Evolutionary conservation across 1,140 invertebrate genomes (phyloP).

Genomic region (Drosophila orosa): DNA sequence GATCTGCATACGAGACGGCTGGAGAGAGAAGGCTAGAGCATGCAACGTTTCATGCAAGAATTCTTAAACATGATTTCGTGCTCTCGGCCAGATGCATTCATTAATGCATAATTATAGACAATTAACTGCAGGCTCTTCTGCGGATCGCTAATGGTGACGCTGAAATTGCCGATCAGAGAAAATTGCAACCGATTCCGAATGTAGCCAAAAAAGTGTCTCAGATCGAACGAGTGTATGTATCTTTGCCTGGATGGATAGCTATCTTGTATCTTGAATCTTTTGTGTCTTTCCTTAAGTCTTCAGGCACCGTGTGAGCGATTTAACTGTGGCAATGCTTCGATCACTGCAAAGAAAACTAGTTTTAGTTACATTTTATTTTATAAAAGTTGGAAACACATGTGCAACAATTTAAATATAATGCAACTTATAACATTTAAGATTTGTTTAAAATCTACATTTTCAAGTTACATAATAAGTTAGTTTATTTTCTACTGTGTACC

Average conservation of each 20-base stretch:
- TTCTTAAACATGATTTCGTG: constrained; percentile 78
- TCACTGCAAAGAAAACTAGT: background rate
- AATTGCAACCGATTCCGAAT: constrained; percentile 65
- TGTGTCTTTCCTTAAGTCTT: constrained; percentile 50
- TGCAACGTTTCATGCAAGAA: constrained; percentile 79
- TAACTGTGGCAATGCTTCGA: constrained; percentile 32
- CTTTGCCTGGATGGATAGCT: constrained; percentile 8
- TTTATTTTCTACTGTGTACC: constrained; percentile 3
- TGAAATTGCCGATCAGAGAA: constrained; percentile 66
- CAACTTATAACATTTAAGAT: no score
- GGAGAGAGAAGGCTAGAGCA: constrained; percentile 28
- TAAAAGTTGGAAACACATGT: no score
- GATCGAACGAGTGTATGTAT: constrained; percentile 17
- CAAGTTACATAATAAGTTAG: no score
- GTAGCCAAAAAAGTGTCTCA: constrained; percentile 37
- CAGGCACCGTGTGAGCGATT: constrained; percentile 67
- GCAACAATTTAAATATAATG: no score
- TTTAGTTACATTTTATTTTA: background rate
- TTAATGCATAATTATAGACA: constrained; percentile 81
- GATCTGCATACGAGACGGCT: constrained; percentile 43
- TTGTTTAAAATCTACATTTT: background rate
- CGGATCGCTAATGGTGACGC: constrained; percentile 63
- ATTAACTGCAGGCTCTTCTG: constrained; percentile 57
- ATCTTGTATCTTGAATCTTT: constrained; percentile 46
- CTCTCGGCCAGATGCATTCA: constrained; percentile 78